These are phyloP conservation scores for Esox masquinongy DNA, from an alignment of 2,797 vertebrate species.

Conservation along the genomic window DNA sequence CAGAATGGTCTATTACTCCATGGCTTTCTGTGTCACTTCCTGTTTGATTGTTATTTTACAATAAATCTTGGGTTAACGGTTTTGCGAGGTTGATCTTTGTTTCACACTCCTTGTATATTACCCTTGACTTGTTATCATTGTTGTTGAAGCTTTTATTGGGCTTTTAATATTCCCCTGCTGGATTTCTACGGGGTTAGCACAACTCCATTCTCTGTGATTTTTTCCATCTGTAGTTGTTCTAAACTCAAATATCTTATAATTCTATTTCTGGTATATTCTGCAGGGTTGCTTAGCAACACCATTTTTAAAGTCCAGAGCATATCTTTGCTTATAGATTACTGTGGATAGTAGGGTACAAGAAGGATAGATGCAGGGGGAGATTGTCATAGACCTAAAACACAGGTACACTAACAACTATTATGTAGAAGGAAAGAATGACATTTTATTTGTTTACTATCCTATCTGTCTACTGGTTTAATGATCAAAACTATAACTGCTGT, in stretches of 20 bases:
- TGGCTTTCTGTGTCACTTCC: neutral
- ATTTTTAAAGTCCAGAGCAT: constrained; percentile 40
- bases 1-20: neutral
- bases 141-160: neutral
- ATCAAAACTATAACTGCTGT: neutral
- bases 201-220: constrained; percentile 15
- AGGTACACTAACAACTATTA: neutral
- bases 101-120: neutral
- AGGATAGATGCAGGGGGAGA: neutral
- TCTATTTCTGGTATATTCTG: constrained; percentile 53
- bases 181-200: constrained; percentile 12
- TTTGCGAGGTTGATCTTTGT: neutral
- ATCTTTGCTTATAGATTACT: constrained; percentile 32
- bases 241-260: constrained; percentile 38
- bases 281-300: constrained; percentile 52
- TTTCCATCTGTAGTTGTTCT: constrained; percentile 21
- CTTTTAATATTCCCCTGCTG: neutral
- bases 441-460: neutral
- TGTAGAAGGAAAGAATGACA: neutral
- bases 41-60: neutral
- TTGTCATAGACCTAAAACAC: neutral
- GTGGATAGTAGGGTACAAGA: constrained; percentile 16
- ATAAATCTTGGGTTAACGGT: neutral
- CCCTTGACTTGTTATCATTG: neutral
- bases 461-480: neutral